phyloP scores from a whole-genome alignment of 2,888 invertebrate genomes.

The Tenthredo notha region DNA sequence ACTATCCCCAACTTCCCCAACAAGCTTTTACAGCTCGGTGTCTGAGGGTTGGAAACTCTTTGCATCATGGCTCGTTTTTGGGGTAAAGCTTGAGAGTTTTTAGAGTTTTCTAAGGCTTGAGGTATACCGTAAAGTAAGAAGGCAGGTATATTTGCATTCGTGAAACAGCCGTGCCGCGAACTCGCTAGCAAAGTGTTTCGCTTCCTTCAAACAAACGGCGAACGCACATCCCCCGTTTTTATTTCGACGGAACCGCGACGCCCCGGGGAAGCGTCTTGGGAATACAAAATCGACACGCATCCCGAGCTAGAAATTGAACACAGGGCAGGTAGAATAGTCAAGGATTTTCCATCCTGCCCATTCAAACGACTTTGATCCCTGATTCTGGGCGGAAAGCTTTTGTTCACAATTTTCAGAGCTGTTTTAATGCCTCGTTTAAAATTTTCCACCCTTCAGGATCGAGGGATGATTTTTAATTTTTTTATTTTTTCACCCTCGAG shows the following conservation, averaged over 20 bases:
- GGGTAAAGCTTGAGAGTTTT: slow-evolving; percentile 9
- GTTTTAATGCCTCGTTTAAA: neutral
- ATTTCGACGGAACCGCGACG: neutral
- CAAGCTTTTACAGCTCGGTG: neutral
- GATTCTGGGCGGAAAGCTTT: neutral
- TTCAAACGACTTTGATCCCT: neutral
- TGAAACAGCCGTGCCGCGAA: slow-evolving; percentile 28
- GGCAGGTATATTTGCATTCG: slow-evolving; percentile 48
- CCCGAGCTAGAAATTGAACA: neutral
- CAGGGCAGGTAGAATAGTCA: neutral
- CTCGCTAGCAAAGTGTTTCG: slow-evolving; percentile 42
- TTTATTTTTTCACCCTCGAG: neutral
- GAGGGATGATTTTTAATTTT: slow-evolving; percentile 10
- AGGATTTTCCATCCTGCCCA: neutral
- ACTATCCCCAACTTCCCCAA: neutral
- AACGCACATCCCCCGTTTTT: slow-evolving; percentile 34
- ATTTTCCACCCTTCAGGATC: neutral
- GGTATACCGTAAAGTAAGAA: neutral
- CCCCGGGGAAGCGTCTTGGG: slow-evolving; percentile 12
- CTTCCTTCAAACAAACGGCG: slow-evolving; percentile 43
- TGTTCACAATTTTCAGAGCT: neutral
- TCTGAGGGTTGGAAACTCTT: neutral
- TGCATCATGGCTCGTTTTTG: slow-evolving; percentile 12
- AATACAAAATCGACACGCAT: slow-evolving; percentile 45
- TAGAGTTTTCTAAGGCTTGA: slow-evolving; percentile 1